phyloP scores from a whole-genome alignment of 2,113 vertebrate species.

The Grammomys surdaster region DNA sequence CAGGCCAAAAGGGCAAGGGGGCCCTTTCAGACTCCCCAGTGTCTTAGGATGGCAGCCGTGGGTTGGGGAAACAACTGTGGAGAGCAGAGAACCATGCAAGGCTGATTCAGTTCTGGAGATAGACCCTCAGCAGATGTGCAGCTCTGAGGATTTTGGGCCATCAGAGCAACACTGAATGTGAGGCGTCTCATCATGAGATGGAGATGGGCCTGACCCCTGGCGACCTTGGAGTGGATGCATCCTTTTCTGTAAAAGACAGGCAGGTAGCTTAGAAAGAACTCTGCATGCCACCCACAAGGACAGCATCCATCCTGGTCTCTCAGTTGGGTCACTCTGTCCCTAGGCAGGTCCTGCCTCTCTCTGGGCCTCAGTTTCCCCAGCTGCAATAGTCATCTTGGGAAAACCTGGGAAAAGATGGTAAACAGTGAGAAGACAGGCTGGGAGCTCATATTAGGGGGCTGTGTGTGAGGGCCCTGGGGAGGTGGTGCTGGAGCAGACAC shows the following conservation, averaged over 20 bases:
- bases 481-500: background rate
- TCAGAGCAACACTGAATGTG: background rate
- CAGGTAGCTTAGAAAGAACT: background rate
- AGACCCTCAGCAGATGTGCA: background rate
- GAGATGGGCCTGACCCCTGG: background rate
- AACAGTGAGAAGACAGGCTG: background rate
- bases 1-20: background rate
- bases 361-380: background rate
- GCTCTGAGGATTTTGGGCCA: background rate
- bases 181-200: background rate
- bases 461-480: background rate
- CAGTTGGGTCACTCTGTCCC: background rate
- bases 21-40: background rate
- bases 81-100: background rate
- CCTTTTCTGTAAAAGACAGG: background rate
- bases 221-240: background rate
- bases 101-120: background rate
- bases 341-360: background rate
- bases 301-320: background rate
- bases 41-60: background rate
- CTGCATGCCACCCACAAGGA: too few relatives aligned
- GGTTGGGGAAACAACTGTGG: background rate
- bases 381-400: background rate
- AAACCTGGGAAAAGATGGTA: background rate
- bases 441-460: background rate